These are phyloP conservation scores for Capitella teleta DNA, from an alignment of 1,140 invertebrate species.

Conservation along the genomic window DNA sequence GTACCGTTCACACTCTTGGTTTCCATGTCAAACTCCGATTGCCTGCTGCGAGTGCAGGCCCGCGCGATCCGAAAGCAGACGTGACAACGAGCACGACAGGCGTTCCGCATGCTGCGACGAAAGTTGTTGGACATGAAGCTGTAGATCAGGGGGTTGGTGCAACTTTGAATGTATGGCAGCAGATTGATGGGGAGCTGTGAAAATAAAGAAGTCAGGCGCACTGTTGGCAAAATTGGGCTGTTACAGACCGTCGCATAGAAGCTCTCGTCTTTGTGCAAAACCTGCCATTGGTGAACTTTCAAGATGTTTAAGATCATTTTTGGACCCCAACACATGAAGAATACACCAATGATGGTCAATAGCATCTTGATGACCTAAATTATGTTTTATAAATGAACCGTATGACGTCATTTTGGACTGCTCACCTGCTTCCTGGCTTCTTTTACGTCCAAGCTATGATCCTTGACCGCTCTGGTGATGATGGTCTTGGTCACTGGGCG, in stretches of 20 bases:
- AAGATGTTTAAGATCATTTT: slow-evolving; percentile 39
- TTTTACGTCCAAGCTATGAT: slow-evolving; percentile 5
- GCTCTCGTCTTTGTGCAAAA: slow-evolving; percentile 15
- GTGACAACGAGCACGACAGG: slow-evolving; percentile 7
- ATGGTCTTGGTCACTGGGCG: not conserved
- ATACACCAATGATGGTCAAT: slow-evolving; percentile 44
- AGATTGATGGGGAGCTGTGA: slow-evolving; percentile 26
- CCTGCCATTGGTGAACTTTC: slow-evolving; percentile 12
- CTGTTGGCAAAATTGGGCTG: not conserved
- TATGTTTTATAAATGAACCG: not conserved
- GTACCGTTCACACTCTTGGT: not conserved
- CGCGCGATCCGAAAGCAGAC: not conserved
- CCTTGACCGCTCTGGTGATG: not conserved
- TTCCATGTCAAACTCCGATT: not conserved
- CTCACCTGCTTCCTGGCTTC: slow-evolving; percentile 8
- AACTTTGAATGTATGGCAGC: slow-evolving; percentile 37
- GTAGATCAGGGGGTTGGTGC: slow-evolving; percentile 48
- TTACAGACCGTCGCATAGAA: slow-evolving; percentile 7
- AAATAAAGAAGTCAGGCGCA: not conserved
- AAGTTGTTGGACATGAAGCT: slow-evolving; percentile 49
- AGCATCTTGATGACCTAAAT: slow-evolving; percentile 46
- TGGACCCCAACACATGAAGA: slow-evolving; percentile 47
- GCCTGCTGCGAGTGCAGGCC: not conserved
- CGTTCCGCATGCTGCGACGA: slow-evolving; percentile 31
- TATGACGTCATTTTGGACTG: not conserved